These are phyloP conservation scores for Coleophora flavipennella DNA, from an alignment of 2,888 invertebrate species.

Conservation along the genomic window DNA sequence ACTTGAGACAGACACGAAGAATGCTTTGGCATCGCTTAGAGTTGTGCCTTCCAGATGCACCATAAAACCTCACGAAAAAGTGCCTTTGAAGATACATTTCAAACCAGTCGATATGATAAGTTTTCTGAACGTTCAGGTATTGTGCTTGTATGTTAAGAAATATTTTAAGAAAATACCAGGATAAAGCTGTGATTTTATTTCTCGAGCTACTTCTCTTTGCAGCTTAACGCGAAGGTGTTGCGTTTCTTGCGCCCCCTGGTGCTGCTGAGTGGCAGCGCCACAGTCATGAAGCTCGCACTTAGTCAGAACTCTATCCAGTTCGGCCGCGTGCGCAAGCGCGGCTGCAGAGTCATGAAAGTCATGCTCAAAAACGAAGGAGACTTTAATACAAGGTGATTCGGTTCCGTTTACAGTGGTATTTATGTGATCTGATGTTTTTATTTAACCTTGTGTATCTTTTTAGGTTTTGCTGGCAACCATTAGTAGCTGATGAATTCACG, in stretches of 20 bases:
- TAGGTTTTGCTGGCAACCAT: conserved; percentile 64
- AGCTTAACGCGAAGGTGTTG: conserved; percentile 59
- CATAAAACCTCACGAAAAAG: conserved; percentile 48
- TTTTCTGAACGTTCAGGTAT: conserved; percentile 51
- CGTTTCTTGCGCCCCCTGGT: conserved; percentile 50
- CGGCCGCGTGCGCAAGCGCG: conserved; percentile 54
- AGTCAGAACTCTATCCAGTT: conserved; percentile 60
- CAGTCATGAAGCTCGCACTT: conserved; percentile 51
- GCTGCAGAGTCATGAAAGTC: conserved; percentile 55
- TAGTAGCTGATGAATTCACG: conserved; percentile 64
- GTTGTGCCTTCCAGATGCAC: conserved; percentile 46
- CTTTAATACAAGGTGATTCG: conserved; percentile 48
- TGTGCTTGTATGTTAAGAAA: no score
- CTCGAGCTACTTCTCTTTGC: conserved; percentile 11
- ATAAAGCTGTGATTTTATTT: background rate
- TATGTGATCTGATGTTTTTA: background rate
- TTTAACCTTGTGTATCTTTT: background rate
- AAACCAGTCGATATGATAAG: conserved; percentile 59
- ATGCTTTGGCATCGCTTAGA: conserved; percentile 52
- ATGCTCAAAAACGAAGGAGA: conserved; percentile 60
- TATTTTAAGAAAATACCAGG: no score
- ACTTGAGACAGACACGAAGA: conserved; percentile 47
- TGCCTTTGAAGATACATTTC: conserved; percentile 55
- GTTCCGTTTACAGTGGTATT: no score
- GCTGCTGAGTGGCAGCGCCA: conserved; percentile 52